Evolutionary conservation across 1,140 invertebrate species (phyloP).

Genomic region (Parapsyche elsis): DNA sequence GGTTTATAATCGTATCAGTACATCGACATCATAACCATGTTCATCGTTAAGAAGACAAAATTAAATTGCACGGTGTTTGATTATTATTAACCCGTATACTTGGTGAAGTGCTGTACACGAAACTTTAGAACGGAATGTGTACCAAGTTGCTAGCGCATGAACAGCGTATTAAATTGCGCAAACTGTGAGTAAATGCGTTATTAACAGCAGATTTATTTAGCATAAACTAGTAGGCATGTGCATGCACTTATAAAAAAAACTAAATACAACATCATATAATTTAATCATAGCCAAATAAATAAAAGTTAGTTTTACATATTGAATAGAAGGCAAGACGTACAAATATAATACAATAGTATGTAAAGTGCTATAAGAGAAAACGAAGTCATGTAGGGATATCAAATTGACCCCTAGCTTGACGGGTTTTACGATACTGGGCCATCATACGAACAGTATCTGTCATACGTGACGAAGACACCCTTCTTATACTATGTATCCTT

Average conservation of each 20-base stretch:
- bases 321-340: no score
- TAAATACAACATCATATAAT: no score
- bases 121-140: constrained; percentile 13
- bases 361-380: no score
- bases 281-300: no score
- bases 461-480: constrained; percentile 12
- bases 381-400: no score
- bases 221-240: no score
- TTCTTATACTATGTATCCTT: neutral
- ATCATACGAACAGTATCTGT: neutral
- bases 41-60: constrained; percentile 8
- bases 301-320: no score
- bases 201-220: no score
- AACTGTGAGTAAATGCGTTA: neutral
- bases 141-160: neutral
- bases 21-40: neutral
- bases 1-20: no score
- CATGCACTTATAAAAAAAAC: no score
- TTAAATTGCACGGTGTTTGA: constrained; percentile 11
- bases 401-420: neutral
- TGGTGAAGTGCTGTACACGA: neutral
- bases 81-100: constrained; percentile 11
- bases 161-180: neutral
- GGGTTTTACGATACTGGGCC: neutral
- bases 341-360: no score